Evolutionary conservation across 2,888 invertebrate species (phyloP).

Genomic region (Leucoma salicis): DNA sequence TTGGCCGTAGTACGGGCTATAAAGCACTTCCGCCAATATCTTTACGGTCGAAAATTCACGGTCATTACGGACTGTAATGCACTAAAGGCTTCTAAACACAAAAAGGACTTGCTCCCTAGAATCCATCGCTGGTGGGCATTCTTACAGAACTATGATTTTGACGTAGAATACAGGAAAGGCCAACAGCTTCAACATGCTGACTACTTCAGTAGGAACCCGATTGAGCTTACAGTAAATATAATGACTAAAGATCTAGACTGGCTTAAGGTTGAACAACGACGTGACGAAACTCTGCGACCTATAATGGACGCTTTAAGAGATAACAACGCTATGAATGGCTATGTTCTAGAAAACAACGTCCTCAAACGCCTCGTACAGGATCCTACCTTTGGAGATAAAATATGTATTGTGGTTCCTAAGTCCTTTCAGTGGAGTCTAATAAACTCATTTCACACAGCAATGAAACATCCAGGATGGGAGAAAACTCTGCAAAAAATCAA

Average conservation of each 20-base stretch:
- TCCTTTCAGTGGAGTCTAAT: slow-evolving; percentile 1
- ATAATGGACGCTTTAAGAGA: slow-evolving; percentile 1
- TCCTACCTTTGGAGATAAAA: neutral
- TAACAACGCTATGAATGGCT: neutral
- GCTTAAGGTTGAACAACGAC: slow-evolving; percentile 7
- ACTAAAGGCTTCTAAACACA: too few species aligned
- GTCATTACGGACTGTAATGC: too few species aligned
- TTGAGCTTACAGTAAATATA: slow-evolving; percentile 13
- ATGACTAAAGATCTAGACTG: slow-evolving; percentile 17
- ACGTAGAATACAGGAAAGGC: too few species aligned
- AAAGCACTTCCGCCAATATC: too few species aligned
- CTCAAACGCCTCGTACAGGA: neutral
- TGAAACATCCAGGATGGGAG: slow-evolving; percentile 28
- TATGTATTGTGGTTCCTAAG: slow-evolving; percentile 12
- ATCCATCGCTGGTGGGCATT: too few species aligned
- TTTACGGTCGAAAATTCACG: too few species aligned
- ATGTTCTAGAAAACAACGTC: slow-evolving; percentile 1
- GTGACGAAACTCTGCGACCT: slow-evolving; percentile 2
- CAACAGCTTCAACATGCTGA: slow-evolving; percentile 26
- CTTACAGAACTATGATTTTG: too few species aligned
- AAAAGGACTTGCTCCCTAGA: too few species aligned
- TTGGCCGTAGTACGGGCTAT: too few species aligned
- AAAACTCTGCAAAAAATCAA: slow-evolving; percentile 18
- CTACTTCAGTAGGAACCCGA: slow-evolving; percentile 31
- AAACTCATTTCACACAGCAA: slow-evolving; percentile 22